These are phyloP conservation scores for Helicoverpa assulta DNA, from an alignment of 2,888 invertebrate genomes.

Conservation along the genomic window DNA sequence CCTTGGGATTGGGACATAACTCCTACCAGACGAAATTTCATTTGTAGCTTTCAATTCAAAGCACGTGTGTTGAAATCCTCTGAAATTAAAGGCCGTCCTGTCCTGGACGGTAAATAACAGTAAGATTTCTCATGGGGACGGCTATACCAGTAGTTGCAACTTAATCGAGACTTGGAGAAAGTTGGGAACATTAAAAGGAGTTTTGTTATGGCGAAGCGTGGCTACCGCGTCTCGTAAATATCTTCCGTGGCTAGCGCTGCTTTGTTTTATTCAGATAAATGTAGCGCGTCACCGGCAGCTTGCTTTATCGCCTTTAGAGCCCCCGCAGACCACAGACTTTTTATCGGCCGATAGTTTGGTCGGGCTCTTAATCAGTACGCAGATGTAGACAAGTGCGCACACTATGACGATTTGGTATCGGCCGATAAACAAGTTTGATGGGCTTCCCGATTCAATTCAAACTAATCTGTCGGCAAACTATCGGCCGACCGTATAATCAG, in stretches of 20 bases:
- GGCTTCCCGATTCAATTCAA: too few species aligned
- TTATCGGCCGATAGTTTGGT: too few species aligned
- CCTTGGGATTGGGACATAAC: slow-evolving; percentile 30
- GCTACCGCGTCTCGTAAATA: slow-evolving; percentile 66
- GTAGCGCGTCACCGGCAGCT: slow-evolving; percentile 64
- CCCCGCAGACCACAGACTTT: too few species aligned
- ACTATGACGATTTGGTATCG: too few species aligned
- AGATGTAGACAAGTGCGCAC: too few species aligned
- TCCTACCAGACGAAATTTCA: slow-evolving; percentile 47
- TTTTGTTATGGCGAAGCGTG: slow-evolving; percentile 61
- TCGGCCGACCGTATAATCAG: too few species aligned
- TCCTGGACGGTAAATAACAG: slow-evolving; percentile 63
- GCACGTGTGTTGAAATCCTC: slow-evolving; percentile 67
- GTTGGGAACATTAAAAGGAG: slow-evolving; percentile 64
- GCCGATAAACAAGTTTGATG: too few species aligned
- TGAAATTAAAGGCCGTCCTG: slow-evolving; percentile 65
- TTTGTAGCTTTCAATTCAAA: slow-evolving; percentile 61
- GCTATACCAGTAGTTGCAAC: slow-evolving; percentile 64
- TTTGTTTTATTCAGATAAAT: slow-evolving; percentile 71
- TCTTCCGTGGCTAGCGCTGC: slow-evolving; percentile 57
- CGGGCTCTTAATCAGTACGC: too few species aligned
- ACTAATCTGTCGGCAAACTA: too few species aligned
- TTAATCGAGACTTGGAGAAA: slow-evolving; percentile 67
- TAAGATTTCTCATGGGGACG: slow-evolving; percentile 68
- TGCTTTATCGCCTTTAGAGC: slow-evolving; percentile 63